phyloP scores from a whole-genome alignment of 1,140 invertebrate species.

The Dryas iulia region DNA sequence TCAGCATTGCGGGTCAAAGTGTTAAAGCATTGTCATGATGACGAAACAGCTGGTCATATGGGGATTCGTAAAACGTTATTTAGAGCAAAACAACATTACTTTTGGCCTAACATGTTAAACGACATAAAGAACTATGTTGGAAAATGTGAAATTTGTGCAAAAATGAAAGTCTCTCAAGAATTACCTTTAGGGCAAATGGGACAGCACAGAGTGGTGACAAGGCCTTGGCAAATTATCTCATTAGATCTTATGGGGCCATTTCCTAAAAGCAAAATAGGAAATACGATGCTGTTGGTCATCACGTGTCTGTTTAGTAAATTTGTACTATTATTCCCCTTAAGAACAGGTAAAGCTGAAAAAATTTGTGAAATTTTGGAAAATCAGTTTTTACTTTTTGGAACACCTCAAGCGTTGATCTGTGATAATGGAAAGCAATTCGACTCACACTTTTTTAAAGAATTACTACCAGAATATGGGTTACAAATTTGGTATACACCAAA shows the following conservation, averaged over 20 bases:
- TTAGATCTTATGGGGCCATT: conserved; percentile 38
- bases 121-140: conserved; percentile 31
- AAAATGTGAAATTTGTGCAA: conserved; percentile 39
- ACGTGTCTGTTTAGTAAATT: conserved; percentile 39
- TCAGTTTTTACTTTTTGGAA: too few relatives aligned
- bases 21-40: conserved; percentile 21
- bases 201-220: conserved; percentile 28
- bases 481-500: too few relatives aligned
- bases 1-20: background rate
- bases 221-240: conserved; percentile 34
- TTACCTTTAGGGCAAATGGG: conserved; percentile 32
- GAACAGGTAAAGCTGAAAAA: too few relatives aligned
- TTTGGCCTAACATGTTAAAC: conserved; percentile 7
- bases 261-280: conserved; percentile 33
- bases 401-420: too few relatives aligned
- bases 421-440: too few relatives aligned
- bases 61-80: conserved; percentile 19
- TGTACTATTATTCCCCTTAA: conserved; percentile 33
- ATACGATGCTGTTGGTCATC: conserved; percentile 38
- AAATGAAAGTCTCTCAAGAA: conserved; percentile 34
- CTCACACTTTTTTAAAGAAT: too few relatives aligned
- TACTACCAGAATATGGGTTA: too few relatives aligned
- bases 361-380: too few relatives aligned
- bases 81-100: conserved; percentile 19
- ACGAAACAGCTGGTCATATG: conserved; percentile 24